Evolutionary conservation across 1,140 invertebrate species (phyloP).

Genomic region (Drosophila miranda): DNA sequence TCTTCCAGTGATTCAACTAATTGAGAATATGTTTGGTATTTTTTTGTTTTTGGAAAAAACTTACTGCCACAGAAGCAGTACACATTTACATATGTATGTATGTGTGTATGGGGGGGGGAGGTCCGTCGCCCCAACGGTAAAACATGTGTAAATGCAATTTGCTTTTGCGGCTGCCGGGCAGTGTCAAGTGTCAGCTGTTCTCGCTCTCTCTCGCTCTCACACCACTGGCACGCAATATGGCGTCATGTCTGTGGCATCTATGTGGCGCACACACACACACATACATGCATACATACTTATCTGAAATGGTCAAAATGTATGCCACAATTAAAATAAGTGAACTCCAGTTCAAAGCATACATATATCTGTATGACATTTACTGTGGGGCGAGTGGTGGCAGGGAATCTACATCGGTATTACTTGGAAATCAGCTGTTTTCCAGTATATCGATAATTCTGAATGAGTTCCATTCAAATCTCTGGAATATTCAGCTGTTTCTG

Average conservation of each 20-base stretch:
- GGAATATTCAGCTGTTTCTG: no score
- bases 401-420: no score
- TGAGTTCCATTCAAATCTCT: no score
- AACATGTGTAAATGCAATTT: constrained; percentile 61
- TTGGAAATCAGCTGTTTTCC: no score
- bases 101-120: background rate
- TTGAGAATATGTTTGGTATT: constrained; percentile 52
- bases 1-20: constrained; percentile 38
- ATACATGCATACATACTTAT: constrained; percentile 2
- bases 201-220: constrained; percentile 6
- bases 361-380: no score
- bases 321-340: constrained; percentile 66
- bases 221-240: constrained; percentile 56
- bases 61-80: constrained; percentile 5
- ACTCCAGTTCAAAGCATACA: background rate
- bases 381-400: no score
- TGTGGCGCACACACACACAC: constrained; percentile 13
- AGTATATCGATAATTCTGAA: no score
- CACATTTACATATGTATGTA: constrained; percentile 6
- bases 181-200: constrained; percentile 69
- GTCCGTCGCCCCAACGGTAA: constrained; percentile 36
- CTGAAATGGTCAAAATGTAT: constrained; percentile 42
- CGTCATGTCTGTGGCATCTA: constrained; percentile 59
- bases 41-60: constrained; percentile 17
- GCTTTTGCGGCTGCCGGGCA: constrained; percentile 16